phyloP scores from a whole-genome alignment of 2,888 invertebrate species.

The Chaitophorus viminalis region DNA sequence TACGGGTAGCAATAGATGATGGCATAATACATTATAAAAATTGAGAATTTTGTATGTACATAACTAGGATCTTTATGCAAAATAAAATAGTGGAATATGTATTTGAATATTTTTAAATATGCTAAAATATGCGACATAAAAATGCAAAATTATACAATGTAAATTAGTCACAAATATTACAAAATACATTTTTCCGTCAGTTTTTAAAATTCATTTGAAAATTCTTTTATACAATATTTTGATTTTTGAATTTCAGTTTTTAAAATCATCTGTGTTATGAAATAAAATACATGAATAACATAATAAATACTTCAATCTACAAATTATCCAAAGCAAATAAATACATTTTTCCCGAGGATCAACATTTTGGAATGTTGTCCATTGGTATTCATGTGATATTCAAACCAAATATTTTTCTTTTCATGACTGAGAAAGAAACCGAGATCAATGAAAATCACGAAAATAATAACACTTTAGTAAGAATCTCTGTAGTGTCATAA shows the following conservation, averaged over 20 bases:
- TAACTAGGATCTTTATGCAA: not conserved
- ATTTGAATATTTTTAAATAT: not conserved
- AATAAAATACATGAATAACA: no score
- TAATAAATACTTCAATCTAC: no score
- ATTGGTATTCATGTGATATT: no score
- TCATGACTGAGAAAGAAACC: no score
- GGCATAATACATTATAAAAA: slow-evolving; percentile 2
- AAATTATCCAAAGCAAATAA: no score
- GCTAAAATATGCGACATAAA: slow-evolving; percentile 10
- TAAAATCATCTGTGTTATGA: no score
- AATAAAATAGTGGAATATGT: not conserved
- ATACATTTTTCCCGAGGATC: no score
- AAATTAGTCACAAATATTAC: slow-evolving; percentile 19
- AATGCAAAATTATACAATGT: slow-evolving; percentile 20
- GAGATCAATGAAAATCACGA: no score
- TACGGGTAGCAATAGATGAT: not conserved
- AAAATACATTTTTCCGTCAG: not conserved
- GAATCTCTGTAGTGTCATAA: no score
- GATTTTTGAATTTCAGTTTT: not conserved
- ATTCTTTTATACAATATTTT: not conserved
- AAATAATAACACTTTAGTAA: no score
- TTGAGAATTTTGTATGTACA: not conserved
- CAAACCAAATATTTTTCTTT: no score
- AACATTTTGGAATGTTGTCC: no score
- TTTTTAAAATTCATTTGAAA: not conserved